phyloP scores from a whole-genome alignment of 2,113 vertebrate species.

The Apaloderma vittatum region DNA sequence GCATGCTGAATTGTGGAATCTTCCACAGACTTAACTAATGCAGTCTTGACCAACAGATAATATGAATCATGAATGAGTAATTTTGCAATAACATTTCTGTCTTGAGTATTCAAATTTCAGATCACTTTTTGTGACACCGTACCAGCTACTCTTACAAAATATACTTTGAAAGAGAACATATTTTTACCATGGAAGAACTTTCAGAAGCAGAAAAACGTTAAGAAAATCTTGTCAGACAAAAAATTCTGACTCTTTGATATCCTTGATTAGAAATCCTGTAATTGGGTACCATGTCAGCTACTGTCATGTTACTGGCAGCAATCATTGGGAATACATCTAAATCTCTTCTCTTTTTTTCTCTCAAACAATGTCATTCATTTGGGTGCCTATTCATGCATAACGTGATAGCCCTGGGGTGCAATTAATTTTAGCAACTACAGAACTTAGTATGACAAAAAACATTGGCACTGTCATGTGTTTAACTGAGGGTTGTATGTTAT shows the following conservation, averaged over 20 bases:
- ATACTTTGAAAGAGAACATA: not conserved
- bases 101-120: not conserved
- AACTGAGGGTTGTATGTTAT: constrained; percentile 53
- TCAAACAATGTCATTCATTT: constrained; percentile 58
- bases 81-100: not conserved
- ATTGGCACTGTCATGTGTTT: constrained; percentile 24
- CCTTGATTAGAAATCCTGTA: constrained; percentile 64
- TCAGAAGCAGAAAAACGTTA: not conserved
- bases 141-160: not conserved
- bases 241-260: constrained; percentile 46
- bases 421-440: constrained; percentile 73
- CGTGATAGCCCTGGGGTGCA: constrained; percentile 53
- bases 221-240: constrained; percentile 23
- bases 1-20: not conserved
- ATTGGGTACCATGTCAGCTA: constrained; percentile 55
- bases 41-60: not conserved
- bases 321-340: constrained; percentile 49
- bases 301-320: constrained; percentile 33
- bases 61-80: not conserved
- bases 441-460: constrained; percentile 33
- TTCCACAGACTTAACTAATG: not conserved
- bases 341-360: constrained; percentile 37
- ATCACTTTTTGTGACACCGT: not conserved
- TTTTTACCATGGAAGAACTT: not conserved
- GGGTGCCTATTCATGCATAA: constrained; percentile 67